Conservation (phyloP, 2,113 vertebrate species). For the Zosterops borbonicus region DNA sequence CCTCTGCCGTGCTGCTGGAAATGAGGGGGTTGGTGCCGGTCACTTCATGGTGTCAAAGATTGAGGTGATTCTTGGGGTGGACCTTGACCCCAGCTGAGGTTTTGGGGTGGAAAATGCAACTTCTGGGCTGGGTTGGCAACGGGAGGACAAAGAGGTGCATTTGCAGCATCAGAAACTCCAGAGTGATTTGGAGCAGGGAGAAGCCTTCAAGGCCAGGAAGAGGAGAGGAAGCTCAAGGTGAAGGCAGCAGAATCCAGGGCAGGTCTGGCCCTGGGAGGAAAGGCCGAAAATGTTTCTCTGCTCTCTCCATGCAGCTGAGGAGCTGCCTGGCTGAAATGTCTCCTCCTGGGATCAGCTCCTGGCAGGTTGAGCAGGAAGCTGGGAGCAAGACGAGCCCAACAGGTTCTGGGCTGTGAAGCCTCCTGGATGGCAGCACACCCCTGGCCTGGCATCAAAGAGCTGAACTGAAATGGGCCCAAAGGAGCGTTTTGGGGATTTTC, state of each 20-base stretch:
- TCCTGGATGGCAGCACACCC: neutral
- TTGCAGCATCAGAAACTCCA: neutral
- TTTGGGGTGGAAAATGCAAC: neutral
- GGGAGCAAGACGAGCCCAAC: neutral
- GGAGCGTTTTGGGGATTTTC: neutral
- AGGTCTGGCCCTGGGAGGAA: neutral
- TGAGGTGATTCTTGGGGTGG: neutral
- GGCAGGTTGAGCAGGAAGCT: conserved; percentile 6
- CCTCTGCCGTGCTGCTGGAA: neutral
- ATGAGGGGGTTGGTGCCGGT: fast-evolving
- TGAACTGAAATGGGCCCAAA: neutral
- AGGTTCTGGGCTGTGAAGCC: neutral
- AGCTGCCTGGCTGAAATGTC: neutral
- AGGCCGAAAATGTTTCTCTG: neutral
- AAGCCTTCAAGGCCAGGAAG: neutral
- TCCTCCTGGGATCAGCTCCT: neutral
- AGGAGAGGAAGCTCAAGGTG: neutral
- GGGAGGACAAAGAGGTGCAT: neutral
- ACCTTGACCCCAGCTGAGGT: neutral
- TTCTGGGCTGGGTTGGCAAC: neutral
- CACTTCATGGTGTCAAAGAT: fast-evolving
- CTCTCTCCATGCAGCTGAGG: neutral
- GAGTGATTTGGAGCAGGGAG: neutral
- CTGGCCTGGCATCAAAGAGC: neutral
- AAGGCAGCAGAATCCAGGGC: neutral